A percentile compares a stretch with the other conserved stretches of the same genome.
These are phyloP conservation scores for Bryconaethiops microstoma DNA, from an alignment of 2,797 vertebrate genomes.

Conservation along the genomic window DNA sequence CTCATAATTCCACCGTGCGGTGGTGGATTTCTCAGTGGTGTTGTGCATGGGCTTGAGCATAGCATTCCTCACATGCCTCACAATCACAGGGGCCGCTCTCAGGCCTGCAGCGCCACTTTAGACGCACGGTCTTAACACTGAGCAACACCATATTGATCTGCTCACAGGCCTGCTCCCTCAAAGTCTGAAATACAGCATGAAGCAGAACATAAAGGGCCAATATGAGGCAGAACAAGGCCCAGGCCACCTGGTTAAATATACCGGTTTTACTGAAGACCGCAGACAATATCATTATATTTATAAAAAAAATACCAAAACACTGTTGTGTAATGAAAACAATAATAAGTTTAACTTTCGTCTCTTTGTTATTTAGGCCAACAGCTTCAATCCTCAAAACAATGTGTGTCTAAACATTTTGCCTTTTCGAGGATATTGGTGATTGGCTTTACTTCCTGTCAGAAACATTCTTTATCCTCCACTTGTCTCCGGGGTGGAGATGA, in stretches of 20 bases:
- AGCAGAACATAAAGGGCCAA: not conserved
- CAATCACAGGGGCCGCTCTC: conserved; percentile 62
- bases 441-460: conserved; percentile 25
- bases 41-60: conserved; percentile 68
- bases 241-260: not conserved
- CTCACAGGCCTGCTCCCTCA: conserved; percentile 33
- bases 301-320: not conserved
- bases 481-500: conserved; percentile 33
- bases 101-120: conserved; percentile 41
- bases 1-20: conserved; percentile 58
- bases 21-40: conserved; percentile 57
- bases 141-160: conserved; percentile 25
- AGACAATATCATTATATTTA: not conserved
- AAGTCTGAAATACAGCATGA: conserved; percentile 33
- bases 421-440: conserved; percentile 33
- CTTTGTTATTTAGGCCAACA: not conserved
- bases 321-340: not conserved
- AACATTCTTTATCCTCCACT: conserved; percentile 20
- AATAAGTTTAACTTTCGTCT: not conserved
- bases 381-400: not conserved
- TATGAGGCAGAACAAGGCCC: not conserved
- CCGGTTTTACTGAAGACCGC: conserved; percentile 3
- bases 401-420: not conserved
- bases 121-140: conserved; percentile 24
- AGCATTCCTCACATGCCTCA: conserved; percentile 73